Base-by-base conservation (phyloP, 2,888 invertebrate species). In the Hirtodrosophila alboralis region DNA sequence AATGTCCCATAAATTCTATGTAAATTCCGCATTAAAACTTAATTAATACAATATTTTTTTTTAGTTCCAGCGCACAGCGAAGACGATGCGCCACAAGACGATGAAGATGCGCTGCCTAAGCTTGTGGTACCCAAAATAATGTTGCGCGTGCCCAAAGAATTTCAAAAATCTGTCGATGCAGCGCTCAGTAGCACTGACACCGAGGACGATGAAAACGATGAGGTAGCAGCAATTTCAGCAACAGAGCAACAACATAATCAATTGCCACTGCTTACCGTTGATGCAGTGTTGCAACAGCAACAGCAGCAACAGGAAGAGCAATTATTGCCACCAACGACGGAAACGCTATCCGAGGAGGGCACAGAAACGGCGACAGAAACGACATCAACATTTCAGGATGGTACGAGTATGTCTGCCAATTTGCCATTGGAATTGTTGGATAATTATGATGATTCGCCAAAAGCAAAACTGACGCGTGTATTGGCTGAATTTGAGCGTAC, bases 81-180 rank as follows among this genome's bases (percentile, higher is more conserved):
- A 13, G 43, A 41, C 18, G 5, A 7, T 34, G 38, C 57, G 12
- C 34, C 47, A 30, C 36, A 27, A 26, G 48, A 69, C 13, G 33
- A 52, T 40, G 4, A 69, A 14, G 33, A 52, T 40, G 4, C 13
- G 6, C 5, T 23, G 33, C 86, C 77, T n/a, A 79, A 65, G 62
- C 69, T 90, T 21, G 83, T 90, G 90, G 93, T 94, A 68, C 94
- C 94, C 75, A 95, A 95, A 89, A 91, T 95, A 49, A 95, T 94
- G 69, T 91, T 95, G 16, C 93, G 94, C 88, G 92, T 93, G 71
- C 93, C 93, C 37, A 93, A 93, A 88, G 93, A 93, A 80, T 92
- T 93, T 66, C 90, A 90, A 41, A 90, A 89, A 44, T 88, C 90
- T 0, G 89, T 89, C 12, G 89, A 90, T 62, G 90, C 89, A n/a